These are phyloP conservation scores for Sinohyriopsis cumingii DNA, from an alignment of 2,888 invertebrate genomes.

Conservation along the genomic window DNA sequence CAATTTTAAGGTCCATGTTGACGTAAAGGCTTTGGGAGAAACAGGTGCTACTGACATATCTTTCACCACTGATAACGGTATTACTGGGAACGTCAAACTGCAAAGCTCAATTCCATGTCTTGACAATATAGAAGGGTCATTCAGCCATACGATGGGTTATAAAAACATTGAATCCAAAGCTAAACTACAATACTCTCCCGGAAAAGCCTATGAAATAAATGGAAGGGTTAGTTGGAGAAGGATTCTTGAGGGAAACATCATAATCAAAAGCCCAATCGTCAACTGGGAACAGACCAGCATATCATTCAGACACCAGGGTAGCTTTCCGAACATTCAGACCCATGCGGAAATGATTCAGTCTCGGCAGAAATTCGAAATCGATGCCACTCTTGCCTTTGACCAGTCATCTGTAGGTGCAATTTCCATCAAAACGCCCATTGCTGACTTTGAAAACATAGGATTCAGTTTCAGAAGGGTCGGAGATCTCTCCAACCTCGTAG, in stretches of 20 bases:
- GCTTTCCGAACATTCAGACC: constrained; percentile 17
- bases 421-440: constrained; percentile 42
- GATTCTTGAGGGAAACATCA: constrained; percentile 20
- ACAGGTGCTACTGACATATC: too few relatives aligned
- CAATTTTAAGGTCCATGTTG: constrained; percentile 3
- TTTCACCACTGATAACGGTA: too few relatives aligned
- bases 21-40: too few relatives aligned
- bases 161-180: background rate
- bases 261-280: constrained; percentile 40
- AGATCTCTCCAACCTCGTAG: constrained; percentile 13
- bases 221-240: constrained; percentile 9
- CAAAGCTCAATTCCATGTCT: too few relatives aligned
- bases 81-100: too few relatives aligned
- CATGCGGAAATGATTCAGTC: constrained; percentile 14
- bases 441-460: constrained; percentile 40
- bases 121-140: too few relatives aligned
- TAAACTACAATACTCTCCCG: background rate
- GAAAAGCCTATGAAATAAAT: constrained; percentile 12
- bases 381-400: constrained; percentile 1
- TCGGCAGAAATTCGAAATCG: constrained; percentile 10
- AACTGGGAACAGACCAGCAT: constrained; percentile 22
- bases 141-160: too few relatives aligned
- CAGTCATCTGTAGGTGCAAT: constrained; percentile 23
- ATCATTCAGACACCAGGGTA: constrained; percentile 13
- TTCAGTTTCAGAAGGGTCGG: constrained; percentile 17